Evolutionary conservation across 1,140 invertebrate genomes (phyloP).

Genomic region (Battus philenor): DNA sequence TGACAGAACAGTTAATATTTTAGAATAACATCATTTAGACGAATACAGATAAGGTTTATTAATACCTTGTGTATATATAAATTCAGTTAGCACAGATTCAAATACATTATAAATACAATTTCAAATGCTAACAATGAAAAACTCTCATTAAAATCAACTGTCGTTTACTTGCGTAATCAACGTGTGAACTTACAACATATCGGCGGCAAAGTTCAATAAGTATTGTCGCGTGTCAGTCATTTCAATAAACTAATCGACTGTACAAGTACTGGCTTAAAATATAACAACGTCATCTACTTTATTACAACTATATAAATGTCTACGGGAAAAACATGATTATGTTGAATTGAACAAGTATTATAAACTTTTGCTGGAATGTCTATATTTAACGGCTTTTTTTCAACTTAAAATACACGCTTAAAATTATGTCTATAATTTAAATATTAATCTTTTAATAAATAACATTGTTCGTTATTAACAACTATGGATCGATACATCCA

Average conservation of each 20-base stretch:
- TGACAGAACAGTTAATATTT: no score
- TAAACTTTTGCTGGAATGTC: constrained; percentile 32
- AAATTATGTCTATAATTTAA: constrained; percentile 29
- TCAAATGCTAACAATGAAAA: constrained; percentile 53
- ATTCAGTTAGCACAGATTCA: constrained; percentile 1
- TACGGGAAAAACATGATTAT: background rate
- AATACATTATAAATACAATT: constrained; percentile 38
- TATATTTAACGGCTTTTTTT: constrained; percentile 20
- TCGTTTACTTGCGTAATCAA: constrained; percentile 26
- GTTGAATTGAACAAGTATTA: background rate
- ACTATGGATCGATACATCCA: constrained; percentile 31
- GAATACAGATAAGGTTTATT: no score
- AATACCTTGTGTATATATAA: no score
- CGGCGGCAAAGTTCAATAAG: constrained; percentile 16
- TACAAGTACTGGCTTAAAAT: constrained; percentile 32
- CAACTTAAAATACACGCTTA: constrained; percentile 18
- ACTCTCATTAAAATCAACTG: constrained; percentile 48
- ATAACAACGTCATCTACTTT: constrained; percentile 1
- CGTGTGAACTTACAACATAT: constrained; percentile 26
- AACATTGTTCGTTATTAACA: constrained; percentile 25
- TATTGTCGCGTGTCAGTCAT: constrained; percentile 68
- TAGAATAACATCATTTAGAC: no score
- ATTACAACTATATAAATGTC: background rate
- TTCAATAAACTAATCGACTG: constrained; percentile 33
- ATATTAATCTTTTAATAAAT: constrained; percentile 27